A percentile compares a stretch with the other conserved stretches of the same genome.
Evolutionary conservation across 2,797 vertebrate genomes (phyloP).

Genomic region (Sebastolobus altivelis): DNA sequence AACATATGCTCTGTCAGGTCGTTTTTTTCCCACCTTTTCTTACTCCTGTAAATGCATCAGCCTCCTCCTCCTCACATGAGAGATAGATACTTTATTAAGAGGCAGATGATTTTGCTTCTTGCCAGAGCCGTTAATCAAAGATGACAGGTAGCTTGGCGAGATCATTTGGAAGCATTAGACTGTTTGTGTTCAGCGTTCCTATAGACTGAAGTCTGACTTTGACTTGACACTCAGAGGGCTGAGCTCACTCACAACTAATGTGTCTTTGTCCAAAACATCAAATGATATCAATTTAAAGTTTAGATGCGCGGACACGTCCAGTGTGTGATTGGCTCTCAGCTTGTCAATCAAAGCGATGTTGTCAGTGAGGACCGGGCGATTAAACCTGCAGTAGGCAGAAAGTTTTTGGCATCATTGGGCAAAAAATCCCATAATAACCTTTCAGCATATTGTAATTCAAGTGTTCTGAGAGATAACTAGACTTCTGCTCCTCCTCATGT

Average conservation of each 20-base stretch:
- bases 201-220: slow-evolving; percentile 32
- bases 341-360: slow-evolving; percentile 19
- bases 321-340: not conserved
- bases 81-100: slow-evolving; percentile 9
- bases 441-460: too few relatives aligned
- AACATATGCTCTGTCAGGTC: not conserved
- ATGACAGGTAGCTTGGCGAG: slow-evolving; percentile 28
- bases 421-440: too few relatives aligned
- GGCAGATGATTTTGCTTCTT: slow-evolving; percentile 39
- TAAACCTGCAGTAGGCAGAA: too few relatives aligned
- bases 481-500: too few relatives aligned
- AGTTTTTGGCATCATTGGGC: too few relatives aligned
- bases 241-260: not conserved
- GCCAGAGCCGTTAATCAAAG: slow-evolving; percentile 54
- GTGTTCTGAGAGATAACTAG: accelerated
- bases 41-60: not conserved
- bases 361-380: not conserved
- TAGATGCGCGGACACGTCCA: not conserved
- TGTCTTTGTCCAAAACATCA: slow-evolving; percentile 14
- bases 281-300: not conserved
- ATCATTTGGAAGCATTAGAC: slow-evolving; percentile 33
- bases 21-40: slow-evolving; percentile 4
- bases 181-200: slow-evolving; percentile 32
- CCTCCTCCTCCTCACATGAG: slow-evolving; percentile 5
- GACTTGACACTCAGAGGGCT: slow-evolving; percentile 15